These are phyloP conservation scores for Platichthys flesus DNA, from an alignment of 2,113 vertebrate genomes.

Conservation along the genomic window DNA sequence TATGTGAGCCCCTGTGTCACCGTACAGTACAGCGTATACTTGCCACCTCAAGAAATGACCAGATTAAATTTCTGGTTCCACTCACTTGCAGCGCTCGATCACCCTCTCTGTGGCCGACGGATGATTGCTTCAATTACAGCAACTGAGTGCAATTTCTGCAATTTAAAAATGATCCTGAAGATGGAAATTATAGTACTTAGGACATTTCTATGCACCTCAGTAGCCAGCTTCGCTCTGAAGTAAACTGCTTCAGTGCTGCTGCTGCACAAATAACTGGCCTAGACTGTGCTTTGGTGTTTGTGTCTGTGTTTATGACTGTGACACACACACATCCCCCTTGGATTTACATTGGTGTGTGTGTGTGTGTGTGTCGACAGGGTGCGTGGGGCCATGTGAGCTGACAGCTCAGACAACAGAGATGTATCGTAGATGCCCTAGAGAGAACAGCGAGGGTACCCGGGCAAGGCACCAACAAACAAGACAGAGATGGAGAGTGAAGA, in stretches of 20 bases:
- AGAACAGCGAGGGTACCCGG: conserved; percentile 58
- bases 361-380: conserved; percentile 38
- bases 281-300: conserved; percentile 26
- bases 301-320: neutral
- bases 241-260: conserved; percentile 23
- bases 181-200: conserved; percentile 31
- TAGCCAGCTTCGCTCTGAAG: conserved; percentile 25
- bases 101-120: conserved; percentile 1
- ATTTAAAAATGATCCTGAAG: conserved; percentile 29
- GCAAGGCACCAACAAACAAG: conserved; percentile 75
- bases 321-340: conserved; percentile 12
- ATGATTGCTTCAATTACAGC: conserved; percentile 49
- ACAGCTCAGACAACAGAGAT: conserved; percentile 77
- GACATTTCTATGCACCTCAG: conserved; percentile 10
- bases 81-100: neutral
- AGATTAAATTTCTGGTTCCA: conserved; percentile 54
- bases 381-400: conserved; percentile 55
- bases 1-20: conserved; percentile 56
- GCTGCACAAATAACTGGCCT: neutral
- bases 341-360: conserved; percentile 8
- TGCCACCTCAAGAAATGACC: conserved; percentile 63
- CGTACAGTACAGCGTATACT: conserved; percentile 37
- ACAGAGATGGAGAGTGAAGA: conserved; percentile 59
- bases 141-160: conserved; percentile 8
- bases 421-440: conserved; percentile 61